These are phyloP conservation scores for Ailurus styani DNA, from an alignment of 2,113 vertebrate species.

Conservation along the genomic window DNA sequence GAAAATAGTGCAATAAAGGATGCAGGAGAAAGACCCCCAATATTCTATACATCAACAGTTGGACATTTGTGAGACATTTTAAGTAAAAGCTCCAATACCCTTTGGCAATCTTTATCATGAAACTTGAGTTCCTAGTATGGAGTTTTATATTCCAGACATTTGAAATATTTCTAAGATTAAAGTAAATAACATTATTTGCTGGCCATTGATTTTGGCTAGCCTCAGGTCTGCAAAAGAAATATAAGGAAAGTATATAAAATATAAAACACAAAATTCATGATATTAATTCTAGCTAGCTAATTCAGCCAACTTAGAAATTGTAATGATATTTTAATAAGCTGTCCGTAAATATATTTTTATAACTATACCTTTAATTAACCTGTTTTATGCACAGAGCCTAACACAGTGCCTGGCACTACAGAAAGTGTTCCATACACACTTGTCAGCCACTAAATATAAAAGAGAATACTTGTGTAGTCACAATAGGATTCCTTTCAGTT, in stretches of 20 bases:
- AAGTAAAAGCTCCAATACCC: not conserved
- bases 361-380: not conserved
- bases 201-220: not conserved
- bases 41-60: not conserved
- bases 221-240: slow-evolving; percentile 19
- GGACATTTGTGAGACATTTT: not conserved
- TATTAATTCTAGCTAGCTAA: not conserved
- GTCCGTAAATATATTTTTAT: not conserved
- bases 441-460: not conserved
- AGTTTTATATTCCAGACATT: not conserved
- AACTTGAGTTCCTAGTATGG: not conserved
- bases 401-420: not conserved
- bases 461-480: not conserved
- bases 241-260: not conserved
- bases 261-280: not conserved
- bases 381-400: not conserved
- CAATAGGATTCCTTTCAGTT: not conserved
- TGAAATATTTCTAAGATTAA: slow-evolving; percentile 27
- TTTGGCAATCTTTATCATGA: not conserved
- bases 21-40: not conserved
- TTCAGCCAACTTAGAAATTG: not conserved
- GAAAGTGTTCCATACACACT: not conserved
- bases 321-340: not conserved
- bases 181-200: not conserved
- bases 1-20: not conserved